phyloP scores from a whole-genome alignment of 2,797 vertebrate genomes.

The Tolypeutes matacus region DNA sequence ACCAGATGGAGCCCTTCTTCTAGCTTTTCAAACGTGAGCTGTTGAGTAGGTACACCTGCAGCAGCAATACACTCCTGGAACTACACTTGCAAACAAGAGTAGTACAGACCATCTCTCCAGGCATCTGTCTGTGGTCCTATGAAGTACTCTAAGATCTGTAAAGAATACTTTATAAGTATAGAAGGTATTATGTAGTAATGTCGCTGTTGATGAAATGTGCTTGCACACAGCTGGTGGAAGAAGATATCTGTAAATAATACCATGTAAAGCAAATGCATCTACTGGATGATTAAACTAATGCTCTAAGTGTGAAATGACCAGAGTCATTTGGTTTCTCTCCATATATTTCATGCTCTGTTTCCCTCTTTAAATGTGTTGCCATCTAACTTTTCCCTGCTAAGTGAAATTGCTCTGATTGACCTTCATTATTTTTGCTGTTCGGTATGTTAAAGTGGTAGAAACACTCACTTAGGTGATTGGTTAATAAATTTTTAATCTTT shows the following conservation, averaged over 20 bases:
- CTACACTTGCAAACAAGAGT: neutral
- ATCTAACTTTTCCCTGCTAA: slow-evolving; percentile 78
- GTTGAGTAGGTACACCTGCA: neutral
- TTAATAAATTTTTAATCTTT: neutral
- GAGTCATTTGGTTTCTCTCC: slow-evolving; percentile 68
- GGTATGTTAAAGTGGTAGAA: slow-evolving; percentile 80
- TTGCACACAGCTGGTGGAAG: neutral
- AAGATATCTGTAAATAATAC: slow-evolving; percentile 77
- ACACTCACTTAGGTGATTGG: neutral
- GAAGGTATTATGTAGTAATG: neutral
- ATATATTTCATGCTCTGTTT: slow-evolving; percentile 27
- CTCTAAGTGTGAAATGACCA: slow-evolving; percentile 77
- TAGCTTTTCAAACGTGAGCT: neutral
- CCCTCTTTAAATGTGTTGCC: slow-evolving; percentile 68
- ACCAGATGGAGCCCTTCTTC: rapidly evolving
- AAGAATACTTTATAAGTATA: neutral
- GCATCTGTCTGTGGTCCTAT: neutral
- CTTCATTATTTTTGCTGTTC: slow-evolving; percentile 82
- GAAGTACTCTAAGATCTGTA: neutral
- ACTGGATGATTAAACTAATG: slow-evolving; percentile 40
- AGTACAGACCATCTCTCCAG: too few species aligned
- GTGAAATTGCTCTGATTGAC: slow-evolving; percentile 75
- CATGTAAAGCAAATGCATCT: neutral
- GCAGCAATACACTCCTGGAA: neutral
- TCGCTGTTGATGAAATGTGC: neutral